These are phyloP conservation scores for Lasioglossum morio DNA, from an alignment of 2,888 invertebrate species.

Conservation along the genomic window DNA sequence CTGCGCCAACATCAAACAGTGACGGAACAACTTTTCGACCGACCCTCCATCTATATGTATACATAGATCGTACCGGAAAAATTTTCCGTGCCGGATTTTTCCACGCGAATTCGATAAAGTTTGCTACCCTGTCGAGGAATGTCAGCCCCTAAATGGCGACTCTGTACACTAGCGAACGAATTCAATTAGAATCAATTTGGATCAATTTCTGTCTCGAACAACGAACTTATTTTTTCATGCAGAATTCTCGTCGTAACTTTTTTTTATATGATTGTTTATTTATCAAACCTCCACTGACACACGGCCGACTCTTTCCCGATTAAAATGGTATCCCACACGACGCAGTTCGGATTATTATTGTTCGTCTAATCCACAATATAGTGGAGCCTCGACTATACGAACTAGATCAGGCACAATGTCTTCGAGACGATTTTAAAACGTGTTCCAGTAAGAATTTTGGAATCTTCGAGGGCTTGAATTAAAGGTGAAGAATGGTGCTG, in stretches of 20 bases:
- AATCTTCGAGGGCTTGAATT: background rate
- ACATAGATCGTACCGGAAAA: background rate
- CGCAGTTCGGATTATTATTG: background rate
- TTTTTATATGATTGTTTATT: background rate
- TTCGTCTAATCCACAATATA: background rate
- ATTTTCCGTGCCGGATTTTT: background rate
- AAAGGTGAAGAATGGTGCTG: background rate
- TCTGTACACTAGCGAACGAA: background rate
- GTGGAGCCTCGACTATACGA: background rate
- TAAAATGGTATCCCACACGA: background rate
- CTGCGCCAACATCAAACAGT: background rate
- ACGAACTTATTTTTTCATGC: too few relatives aligned
- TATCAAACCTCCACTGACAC: background rate
- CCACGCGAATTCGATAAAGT: background rate
- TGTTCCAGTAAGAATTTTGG: background rate
- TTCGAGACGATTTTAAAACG: background rate
- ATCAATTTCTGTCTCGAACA: background rate
- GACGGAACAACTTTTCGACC: constrained; percentile 11
- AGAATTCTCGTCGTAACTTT: background rate
- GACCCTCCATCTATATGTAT: background rate
- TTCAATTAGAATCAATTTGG: background rate
- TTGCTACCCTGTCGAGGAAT: background rate
- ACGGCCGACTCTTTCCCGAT: background rate
- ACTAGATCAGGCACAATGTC: background rate
- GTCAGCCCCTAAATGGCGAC: background rate